A percentile compares a stretch with the other conserved stretches of the same genome.
These are phyloP conservation scores for Zaprionus vittiger DNA, from an alignment of 1,140 invertebrate species.

Conservation along the genomic window DNA sequence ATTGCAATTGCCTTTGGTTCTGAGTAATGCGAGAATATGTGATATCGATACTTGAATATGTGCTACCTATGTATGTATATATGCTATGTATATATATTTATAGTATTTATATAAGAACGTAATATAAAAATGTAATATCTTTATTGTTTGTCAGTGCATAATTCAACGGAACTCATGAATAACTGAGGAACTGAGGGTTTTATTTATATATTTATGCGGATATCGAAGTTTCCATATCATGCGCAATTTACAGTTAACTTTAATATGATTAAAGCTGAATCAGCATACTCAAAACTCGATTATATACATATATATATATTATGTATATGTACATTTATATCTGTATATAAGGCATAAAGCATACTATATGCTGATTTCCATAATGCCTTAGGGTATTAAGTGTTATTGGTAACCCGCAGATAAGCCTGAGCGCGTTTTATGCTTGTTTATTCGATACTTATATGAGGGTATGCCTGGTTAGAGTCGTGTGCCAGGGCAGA, in stretches of 20 bases:
- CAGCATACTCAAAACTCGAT: too few relatives aligned
- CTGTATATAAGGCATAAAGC: neutral
- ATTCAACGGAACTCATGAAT: neutral
- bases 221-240: neutral
- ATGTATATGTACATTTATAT: too few relatives aligned
- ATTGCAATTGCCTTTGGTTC: neutral
- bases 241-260: neutral
- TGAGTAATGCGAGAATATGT: neutral
- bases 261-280: neutral
- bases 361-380: neutral
- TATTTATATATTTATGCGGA: neutral
- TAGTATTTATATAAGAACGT: neutral
- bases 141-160: neutral
- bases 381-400: neutral
- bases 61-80: too few relatives aligned
- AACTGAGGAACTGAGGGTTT: neutral
- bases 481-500: neutral
- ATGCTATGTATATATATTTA: neutral
- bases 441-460: slow-evolving; percentile 9
- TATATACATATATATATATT: too few relatives aligned
- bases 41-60: neutral
- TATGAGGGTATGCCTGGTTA: slow-evolving; percentile 9
- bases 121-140: neutral
- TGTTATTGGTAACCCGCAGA: slow-evolving; percentile 1
- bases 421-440: slow-evolving; percentile 4